Conservation (phyloP, 2,797 vertebrate genomes). For the Acanthiza pusilla region DNA sequence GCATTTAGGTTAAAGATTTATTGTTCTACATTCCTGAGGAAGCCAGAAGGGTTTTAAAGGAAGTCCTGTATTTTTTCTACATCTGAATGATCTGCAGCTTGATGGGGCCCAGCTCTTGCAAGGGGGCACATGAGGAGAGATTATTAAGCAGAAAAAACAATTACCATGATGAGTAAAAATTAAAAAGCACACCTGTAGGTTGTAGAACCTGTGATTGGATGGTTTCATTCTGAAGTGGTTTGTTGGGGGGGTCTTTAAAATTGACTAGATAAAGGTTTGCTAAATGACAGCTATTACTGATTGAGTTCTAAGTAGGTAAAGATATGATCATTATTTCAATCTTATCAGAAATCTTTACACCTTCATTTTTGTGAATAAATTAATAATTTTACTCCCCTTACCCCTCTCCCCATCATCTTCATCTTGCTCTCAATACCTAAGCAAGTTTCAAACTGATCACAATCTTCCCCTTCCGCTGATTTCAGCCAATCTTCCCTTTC, state of each 20-base stretch:
- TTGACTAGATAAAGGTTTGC: not conserved
- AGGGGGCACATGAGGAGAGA: not conserved
- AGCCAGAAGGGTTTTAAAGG: not conserved
- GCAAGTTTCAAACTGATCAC: not conserved
- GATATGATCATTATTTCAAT: not conserved
- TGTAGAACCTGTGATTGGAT: not conserved
- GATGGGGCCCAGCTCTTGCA: not conserved
- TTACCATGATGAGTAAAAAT: not conserved
- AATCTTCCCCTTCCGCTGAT: not conserved
- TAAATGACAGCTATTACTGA: not conserved
- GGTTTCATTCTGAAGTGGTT: not conserved
- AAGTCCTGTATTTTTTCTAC: not conserved
- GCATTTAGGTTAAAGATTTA: not conserved
- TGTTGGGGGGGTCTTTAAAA: not conserved
- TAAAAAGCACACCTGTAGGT: not conserved
- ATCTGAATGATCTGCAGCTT: not conserved
- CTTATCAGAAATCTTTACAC: not conserved
- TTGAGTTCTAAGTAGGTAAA: not conserved
- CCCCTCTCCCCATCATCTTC: fast-evolving
- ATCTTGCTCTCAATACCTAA: not conserved
- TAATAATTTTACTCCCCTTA: not conserved
- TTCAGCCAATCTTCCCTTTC: not conserved
- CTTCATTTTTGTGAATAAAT: not conserved
- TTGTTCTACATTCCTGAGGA: not conserved
- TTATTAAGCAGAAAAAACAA: not conserved